Evolutionary conservation across 1,140 invertebrate species (phyloP), one percentile per base, ranked within the genome.

Genomic region (Bombus pascuorum): DNA sequence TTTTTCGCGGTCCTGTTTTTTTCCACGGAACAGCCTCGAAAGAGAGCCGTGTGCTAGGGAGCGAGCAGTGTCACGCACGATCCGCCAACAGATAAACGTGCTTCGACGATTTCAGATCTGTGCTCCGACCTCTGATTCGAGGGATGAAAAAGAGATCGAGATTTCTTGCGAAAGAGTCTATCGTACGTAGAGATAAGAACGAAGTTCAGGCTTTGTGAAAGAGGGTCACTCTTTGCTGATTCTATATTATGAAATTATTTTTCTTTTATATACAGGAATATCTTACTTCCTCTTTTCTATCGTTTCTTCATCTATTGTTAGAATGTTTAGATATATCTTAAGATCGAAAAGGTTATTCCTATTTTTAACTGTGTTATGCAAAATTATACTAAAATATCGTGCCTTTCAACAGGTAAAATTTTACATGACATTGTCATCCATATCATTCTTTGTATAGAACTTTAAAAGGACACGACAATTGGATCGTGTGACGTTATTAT

Each of bases 11-110:
- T 53, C 65, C 42, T 47, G 68, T 32, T 12, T 73, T 78, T 44
- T 62, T 28, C 9, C 18, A 39, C 18, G 39, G 42, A 18, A 4
- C 3, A 32, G 15, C 1, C 22, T 18, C 47, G 37, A 32, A 28
- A 34, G 18, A 37, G 39, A 87, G 34, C 4, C 71, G 42, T 39
- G 70, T 57, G 70, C 57, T 57, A 39, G 47, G 5, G 47, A 66
- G 39, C n/a, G 47, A 74, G 37, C 78, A 70, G 65, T 59, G 65
- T 73, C 42, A 68, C 78, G 78, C 73, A 81, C 83, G 87, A 87
- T 86, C 83, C 47, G 57, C 34, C 62, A 79, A 57, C 62, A 32
- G 72, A 81, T 76, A 79, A 66, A 77, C 65, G 44, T 28, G 84
- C 44, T 37, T 80, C 76, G 34, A 62, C 53, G 72, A 57, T 79